Evolutionary conservation across 2,113 vertebrate genomes (phyloP).

Genomic region (Holacanthus passer): DNA sequence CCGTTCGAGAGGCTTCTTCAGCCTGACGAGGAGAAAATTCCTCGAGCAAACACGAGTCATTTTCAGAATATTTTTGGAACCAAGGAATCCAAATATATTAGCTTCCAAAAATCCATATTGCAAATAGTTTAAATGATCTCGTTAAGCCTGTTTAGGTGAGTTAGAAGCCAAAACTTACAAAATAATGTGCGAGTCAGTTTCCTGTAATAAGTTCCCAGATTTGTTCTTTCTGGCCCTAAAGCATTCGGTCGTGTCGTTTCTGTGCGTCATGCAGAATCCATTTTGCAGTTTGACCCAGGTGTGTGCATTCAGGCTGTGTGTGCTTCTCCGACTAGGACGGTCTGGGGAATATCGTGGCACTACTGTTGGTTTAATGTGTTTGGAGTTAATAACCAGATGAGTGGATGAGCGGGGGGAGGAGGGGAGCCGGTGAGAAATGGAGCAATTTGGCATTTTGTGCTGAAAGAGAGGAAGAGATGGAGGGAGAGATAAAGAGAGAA

Average conservation of each 20-base stretch:
- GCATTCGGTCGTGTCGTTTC: neutral
- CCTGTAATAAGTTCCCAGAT: constrained; percentile 19
- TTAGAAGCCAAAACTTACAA: constrained; percentile 7
- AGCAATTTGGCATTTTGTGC: constrained; percentile 73
- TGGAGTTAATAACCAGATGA: constrained; percentile 77
- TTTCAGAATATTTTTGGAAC: neutral
- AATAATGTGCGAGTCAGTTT: constrained; percentile 2
- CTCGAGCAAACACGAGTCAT: constrained; percentile 26
- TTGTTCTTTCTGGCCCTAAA: constrained; percentile 18
- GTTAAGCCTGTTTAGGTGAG: constrained; percentile 9
- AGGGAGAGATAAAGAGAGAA: constrained; percentile 68
- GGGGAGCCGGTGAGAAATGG: constrained; percentile 63
- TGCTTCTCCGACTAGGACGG: constrained; percentile 48
- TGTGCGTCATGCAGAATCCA: constrained; percentile 19
- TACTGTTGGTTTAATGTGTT: constrained; percentile 74
- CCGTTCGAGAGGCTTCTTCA: constrained; percentile 38
- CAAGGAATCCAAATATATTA: neutral
- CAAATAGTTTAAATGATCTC: constrained; percentile 27
- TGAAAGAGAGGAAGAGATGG: constrained; percentile 72
- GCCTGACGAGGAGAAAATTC: constrained; percentile 17
- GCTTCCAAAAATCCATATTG: constrained; percentile 27
- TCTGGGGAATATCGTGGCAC: constrained; percentile 59
- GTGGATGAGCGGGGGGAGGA: constrained; percentile 55
- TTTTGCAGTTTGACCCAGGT: constrained; percentile 60
- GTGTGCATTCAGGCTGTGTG: constrained; percentile 35